A percentile compares a stretch with the other conserved stretches of the same genome.
phyloP scores from a whole-genome alignment of 2,888 invertebrate genomes.

The Achlya flavicornis region DNA sequence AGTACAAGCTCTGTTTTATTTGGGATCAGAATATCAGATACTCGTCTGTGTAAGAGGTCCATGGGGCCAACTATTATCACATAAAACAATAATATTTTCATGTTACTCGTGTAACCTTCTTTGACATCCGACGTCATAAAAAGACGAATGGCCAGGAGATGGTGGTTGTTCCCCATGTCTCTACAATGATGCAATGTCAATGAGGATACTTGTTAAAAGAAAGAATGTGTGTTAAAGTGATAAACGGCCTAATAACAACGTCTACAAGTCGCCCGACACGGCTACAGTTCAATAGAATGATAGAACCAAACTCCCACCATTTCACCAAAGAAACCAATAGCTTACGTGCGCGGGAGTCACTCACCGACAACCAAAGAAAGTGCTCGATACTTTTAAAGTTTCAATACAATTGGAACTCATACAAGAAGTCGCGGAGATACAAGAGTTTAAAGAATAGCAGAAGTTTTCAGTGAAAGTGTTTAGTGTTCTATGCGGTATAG shows the following conservation, averaged over 20 bases:
- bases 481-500: not conserved
- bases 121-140: too few relatives aligned
- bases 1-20: too few relatives aligned
- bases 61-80: too few relatives aligned
- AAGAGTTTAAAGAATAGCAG: conserved; percentile 15
- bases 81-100: too few relatives aligned
- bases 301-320: conserved; percentile 53
- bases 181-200: too few relatives aligned
- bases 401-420: conserved; percentile 23
- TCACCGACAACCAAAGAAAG: conserved; percentile 58
- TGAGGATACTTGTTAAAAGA: too few relatives aligned
- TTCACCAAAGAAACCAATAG: conserved; percentile 45
- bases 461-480: conserved; percentile 4
- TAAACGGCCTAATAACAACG: not conserved
- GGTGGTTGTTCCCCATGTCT: too few relatives aligned
- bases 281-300: not conserved
- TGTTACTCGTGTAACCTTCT: too few relatives aligned
- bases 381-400: conserved; percentile 41
- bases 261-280: not conserved
- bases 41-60: too few relatives aligned
- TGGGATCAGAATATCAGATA: too few relatives aligned
- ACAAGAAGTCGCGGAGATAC: conserved; percentile 17
- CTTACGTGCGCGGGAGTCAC: conserved; percentile 58
- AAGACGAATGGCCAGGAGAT: too few relatives aligned
- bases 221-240: not conserved